Base-by-base conservation (phyloP, 2,797 vertebrate genomes). In the Liparis tanakae region DNA sequence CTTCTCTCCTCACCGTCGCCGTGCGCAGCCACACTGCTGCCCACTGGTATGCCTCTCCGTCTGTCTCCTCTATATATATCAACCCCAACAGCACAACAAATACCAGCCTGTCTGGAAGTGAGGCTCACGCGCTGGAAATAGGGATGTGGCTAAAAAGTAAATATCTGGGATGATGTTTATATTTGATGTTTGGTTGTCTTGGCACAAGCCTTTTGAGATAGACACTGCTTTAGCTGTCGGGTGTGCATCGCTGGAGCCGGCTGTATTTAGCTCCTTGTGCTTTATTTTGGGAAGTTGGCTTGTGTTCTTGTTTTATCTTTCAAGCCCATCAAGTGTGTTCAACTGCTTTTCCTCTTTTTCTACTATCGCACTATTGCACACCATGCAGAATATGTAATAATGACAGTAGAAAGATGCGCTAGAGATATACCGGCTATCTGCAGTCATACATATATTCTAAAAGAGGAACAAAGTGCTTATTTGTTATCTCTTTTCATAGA, bases 81-180 rank as follows among this genome's bases (percentile, higher is more conserved):
- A 85, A 76, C 82, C 81, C 81, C 80, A 83, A 80, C 89, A 85
- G 90, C 82, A 91, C 88, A 91, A 94, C 93, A 94, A 91, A 93
- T 91, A 89, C 82, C 89, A 91, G 92, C 82, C 93, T 93, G 92
- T 94, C 92, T 93, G 91, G 83, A 84, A 72, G 81, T 72, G 80
- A 87, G 81, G 79, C 56, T 15, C 76, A 43, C 67, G 61, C 76
- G 88, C 92, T 88, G 78, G 88, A 88, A 91, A 90, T 91, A 93
- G 88, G 82, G 90, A 93, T 91, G 90, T 85, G 90, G 91, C 87
- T 78, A 86, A 87, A 88, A 92, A 90, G 90, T 81, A 92, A 91
- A 88, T 87, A 91, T 89, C 81, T 89, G 74, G 80, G 78, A 79
- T 85, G 79, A 76, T 88, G 86, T 90, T 88, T 90, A 83, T 87